Conservation (phyloP, 2,888 invertebrate genomes). For the Biston betularia region DNA sequence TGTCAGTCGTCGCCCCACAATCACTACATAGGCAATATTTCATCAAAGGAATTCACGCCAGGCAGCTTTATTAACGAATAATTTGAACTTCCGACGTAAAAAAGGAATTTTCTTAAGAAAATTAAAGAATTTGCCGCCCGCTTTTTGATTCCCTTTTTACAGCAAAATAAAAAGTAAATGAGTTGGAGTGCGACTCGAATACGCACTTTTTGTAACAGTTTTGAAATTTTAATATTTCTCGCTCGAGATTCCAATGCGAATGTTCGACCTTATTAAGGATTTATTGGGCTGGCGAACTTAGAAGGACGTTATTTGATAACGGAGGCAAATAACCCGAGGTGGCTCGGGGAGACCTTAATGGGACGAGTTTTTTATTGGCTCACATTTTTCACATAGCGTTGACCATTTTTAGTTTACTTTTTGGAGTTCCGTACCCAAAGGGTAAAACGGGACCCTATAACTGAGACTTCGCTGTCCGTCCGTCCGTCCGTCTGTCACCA, state of each 20-base stretch:
- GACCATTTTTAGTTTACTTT: slow-evolving; percentile 7
- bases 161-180: slow-evolving; percentile 67
- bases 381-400: slow-evolving; percentile 9
- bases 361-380: slow-evolving; percentile 19
- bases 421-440: too few species aligned
- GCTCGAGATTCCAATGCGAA: slow-evolving; percentile 48
- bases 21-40: slow-evolving; percentile 74
- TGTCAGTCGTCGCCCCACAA: slow-evolving; percentile 67
- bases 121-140: slow-evolving; percentile 72
- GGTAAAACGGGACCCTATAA: too few species aligned
- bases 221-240: slow-evolving; percentile 62
- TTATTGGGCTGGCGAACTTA: slow-evolving; percentile 48
- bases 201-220: slow-evolving; percentile 45
- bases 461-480: too few species aligned
- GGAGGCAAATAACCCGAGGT: slow-evolving; percentile 18
- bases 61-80: slow-evolving; percentile 78
- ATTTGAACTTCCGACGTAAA: slow-evolving; percentile 67
- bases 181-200: slow-evolving; percentile 60
- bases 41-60: slow-evolving; percentile 78
- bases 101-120: slow-evolving; percentile 74
- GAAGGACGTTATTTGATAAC: slow-evolving; percentile 49
- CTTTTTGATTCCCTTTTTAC: slow-evolving; percentile 68
- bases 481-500: too few species aligned
- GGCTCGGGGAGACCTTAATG: slow-evolving; percentile 15
- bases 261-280: slow-evolving; percentile 61